These are phyloP conservation scores for Amiota minor DNA, from an alignment of 2,888 invertebrate species.

Conservation along the genomic window DNA sequence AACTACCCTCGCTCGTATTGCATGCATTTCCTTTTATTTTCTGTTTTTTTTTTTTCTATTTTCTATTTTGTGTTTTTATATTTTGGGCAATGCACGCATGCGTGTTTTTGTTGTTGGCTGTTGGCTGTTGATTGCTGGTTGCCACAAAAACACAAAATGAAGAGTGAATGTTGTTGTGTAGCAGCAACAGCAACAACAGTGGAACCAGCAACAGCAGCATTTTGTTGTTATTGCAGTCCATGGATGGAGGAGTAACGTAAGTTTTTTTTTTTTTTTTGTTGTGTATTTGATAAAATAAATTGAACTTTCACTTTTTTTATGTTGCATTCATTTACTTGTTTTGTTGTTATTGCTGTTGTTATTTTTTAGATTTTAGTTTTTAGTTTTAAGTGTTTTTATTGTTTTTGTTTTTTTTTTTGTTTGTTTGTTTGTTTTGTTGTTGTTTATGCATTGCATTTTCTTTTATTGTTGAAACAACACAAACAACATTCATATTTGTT, in stretches of 20 bases:
- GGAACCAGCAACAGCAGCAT: constrained; percentile 21
- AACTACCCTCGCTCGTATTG: no score
- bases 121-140: no score
- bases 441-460: constrained; percentile 2
- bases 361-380: constrained; percentile 38
- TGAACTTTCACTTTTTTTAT: constrained; percentile 67
- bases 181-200: constrained; percentile 35
- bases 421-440: no score
- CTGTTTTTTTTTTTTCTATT: no score
- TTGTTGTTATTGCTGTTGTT: constrained; percentile 35
- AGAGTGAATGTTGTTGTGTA: constrained; percentile 37
- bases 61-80: no score
- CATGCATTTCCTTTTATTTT: no score
- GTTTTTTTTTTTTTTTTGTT: no score
- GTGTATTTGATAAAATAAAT: constrained; percentile 56
- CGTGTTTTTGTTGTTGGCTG: no score
- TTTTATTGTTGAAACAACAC: constrained; percentile 35
- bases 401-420: background rate
- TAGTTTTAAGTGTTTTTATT: constrained; percentile 32
- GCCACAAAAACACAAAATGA: no score
- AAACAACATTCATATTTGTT: no score
- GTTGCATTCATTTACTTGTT: constrained; percentile 40
- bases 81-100: no score
- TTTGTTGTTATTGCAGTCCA: no score
- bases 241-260: constrained; percentile 34